phyloP scores from a whole-genome alignment of 1,140 invertebrate species.

The Drosophila grimshawi region DNA sequence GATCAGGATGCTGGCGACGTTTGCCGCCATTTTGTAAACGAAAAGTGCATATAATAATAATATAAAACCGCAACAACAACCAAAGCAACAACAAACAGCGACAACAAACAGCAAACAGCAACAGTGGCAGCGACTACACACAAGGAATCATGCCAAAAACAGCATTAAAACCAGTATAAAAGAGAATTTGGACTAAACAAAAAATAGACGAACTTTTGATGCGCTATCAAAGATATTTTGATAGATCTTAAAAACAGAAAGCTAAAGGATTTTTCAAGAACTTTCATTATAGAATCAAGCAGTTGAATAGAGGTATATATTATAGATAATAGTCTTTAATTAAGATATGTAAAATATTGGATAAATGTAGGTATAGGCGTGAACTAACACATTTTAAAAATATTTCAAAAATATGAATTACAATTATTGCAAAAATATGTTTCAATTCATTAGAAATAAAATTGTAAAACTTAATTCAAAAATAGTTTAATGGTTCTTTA shows the following conservation, averaged over 20 bases:
- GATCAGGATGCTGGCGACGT: constrained; percentile 66
- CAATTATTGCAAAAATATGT: too few relatives aligned
- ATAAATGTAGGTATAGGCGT: too few relatives aligned
- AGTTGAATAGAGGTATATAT: too few relatives aligned
- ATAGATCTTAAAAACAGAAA: not conserved
- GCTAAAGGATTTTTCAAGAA: too few relatives aligned
- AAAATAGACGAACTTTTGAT: constrained; percentile 22
- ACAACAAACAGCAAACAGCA: constrained; percentile 37
- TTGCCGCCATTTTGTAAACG: constrained; percentile 82
- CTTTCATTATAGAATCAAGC: too few relatives aligned
- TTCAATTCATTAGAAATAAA: too few relatives aligned
- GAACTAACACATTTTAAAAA: too few relatives aligned
- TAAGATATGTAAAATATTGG: too few relatives aligned
- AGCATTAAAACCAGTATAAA: constrained; percentile 61
- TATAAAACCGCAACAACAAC: constrained; percentile 74
- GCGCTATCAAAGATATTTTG: constrained; percentile 9
- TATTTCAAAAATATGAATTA: too few relatives aligned
- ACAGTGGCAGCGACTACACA: constrained; percentile 20
- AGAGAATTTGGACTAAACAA: not conserved
- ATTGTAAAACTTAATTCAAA: too few relatives aligned
- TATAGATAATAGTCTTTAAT: too few relatives aligned
- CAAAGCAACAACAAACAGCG: constrained; percentile 36
- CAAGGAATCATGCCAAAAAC: constrained; percentile 66
- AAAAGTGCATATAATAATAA: constrained; percentile 81
- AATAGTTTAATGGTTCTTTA: too few relatives aligned